Conservation (phyloP, 2,888 invertebrate genomes). For the Spialia ferax region DNA sequence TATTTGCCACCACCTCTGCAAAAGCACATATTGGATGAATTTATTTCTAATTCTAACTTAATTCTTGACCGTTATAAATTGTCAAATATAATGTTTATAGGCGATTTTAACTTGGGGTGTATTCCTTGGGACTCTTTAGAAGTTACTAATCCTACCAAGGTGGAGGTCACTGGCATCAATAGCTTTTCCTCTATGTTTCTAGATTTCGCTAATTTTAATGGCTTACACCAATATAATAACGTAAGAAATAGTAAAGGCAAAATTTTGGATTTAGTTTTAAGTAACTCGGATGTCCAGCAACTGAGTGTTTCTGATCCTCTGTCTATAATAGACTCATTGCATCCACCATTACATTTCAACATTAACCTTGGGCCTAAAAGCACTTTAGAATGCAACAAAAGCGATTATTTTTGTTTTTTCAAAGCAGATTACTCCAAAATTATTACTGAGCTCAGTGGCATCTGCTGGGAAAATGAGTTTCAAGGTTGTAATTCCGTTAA, state of each 20-base stretch:
- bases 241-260: not conserved
- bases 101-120: no score
- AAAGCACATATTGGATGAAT: no score
- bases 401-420: not conserved
- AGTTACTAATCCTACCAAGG: not conserved
- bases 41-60: no score
- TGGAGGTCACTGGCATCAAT: not conserved
- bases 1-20: no score
- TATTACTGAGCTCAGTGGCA: not conserved
- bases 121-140: no score
- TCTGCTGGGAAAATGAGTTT: constrained; percentile 1
- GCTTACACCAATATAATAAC: not conserved
- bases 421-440: not conserved
- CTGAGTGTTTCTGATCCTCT: not conserved
- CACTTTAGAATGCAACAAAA: not conserved
- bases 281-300: not conserved
- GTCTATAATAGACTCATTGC: not conserved
- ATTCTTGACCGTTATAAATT: no score
- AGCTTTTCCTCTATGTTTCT: not conserved
- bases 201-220: not conserved
- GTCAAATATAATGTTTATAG: no score
- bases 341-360: not conserved
- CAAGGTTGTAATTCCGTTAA: not conserved
- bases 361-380: not conserved
- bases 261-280: not conserved